phyloP scores from a whole-genome alignment of 1,140 invertebrate species.

The Colletes gigas region DNA sequence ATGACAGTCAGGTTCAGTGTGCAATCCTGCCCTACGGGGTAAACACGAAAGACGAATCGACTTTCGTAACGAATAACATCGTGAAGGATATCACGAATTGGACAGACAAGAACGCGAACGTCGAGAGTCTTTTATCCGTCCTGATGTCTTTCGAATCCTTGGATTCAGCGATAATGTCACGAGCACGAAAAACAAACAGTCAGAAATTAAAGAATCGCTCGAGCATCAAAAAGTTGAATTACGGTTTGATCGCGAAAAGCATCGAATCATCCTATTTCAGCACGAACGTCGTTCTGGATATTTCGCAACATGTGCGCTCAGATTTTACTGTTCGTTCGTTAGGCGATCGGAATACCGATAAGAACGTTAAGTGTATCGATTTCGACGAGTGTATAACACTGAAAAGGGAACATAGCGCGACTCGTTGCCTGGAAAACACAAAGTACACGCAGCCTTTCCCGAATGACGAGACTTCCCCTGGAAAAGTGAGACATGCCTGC shows the following conservation, averaged over 20 bases:
- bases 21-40: no score
- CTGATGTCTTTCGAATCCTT: slow-evolving; percentile 3
- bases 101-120: background rate
- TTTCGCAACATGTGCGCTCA: slow-evolving; percentile 19
- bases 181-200: background rate
- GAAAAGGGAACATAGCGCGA: slow-evolving; percentile 9
- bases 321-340: background rate
- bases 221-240: slow-evolving; percentile 13
- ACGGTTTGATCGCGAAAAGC: background rate
- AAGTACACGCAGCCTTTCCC: background rate
- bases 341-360: background rate
- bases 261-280: background rate
- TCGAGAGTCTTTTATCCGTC: background rate
- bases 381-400: slow-evolving; percentile 6
- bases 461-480: background rate
- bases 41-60: background rate
- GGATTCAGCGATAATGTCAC: background rate
- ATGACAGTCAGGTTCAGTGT: background rate
- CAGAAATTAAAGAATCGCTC: background rate
- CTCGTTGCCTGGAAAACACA: background rate
- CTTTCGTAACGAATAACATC: background rate
- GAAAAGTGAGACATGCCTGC: slow-evolving; percentile 18
- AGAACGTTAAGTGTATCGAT: background rate
- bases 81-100: background rate
- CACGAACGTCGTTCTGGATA: background rate